Evolutionary conservation across 2,797 vertebrate species (phyloP).

Genomic region (Leontocebus nigricollis): DNA sequence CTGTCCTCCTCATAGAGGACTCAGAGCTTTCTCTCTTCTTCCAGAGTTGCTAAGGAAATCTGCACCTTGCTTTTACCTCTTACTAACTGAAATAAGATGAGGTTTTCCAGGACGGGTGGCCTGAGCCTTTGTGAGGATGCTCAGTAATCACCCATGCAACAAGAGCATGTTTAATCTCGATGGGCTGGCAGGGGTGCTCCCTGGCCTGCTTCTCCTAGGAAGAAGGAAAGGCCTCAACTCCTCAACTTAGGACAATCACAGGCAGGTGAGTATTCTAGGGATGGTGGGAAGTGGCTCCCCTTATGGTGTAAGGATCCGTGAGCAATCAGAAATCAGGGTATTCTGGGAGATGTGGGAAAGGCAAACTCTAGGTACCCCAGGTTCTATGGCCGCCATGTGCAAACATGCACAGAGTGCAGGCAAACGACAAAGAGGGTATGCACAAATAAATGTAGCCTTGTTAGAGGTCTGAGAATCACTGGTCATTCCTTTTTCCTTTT

Average conservation of each 20-base stretch:
- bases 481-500: background rate
- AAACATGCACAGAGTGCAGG: accelerated
- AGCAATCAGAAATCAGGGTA: background rate
- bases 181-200: background rate
- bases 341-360: background rate
- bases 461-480: background rate
- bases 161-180: background rate
- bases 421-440: accelerated
- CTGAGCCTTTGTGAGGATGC: background rate
- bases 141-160: background rate
- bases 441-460: background rate
- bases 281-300: background rate
- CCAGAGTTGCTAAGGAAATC: background rate
- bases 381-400: accelerated
- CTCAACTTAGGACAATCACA: no score
- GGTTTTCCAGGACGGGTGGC: background rate
- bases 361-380: accelerated
- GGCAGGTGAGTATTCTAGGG: background rate
- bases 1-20: background rate
- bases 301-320: accelerated
- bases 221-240: background rate
- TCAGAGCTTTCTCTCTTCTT: background rate
- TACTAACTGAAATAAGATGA: slow-evolving; percentile 37
- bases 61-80: background rate
- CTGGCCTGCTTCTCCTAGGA: background rate